Conservation (phyloP, 2,113 vertebrate genomes). For the Dicerorhinus sumatrensis region DNA sequence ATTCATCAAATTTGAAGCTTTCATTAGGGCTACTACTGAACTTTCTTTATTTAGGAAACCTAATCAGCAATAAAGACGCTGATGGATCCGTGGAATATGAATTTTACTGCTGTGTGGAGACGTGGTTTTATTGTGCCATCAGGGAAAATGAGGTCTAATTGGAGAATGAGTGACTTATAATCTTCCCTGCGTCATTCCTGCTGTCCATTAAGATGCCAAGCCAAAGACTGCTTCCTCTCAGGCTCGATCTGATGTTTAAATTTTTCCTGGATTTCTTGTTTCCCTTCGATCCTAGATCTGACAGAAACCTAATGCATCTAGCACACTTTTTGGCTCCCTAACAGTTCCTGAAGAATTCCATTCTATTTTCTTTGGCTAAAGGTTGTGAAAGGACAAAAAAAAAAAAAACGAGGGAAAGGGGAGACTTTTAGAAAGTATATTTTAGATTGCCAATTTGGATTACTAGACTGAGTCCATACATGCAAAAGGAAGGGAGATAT, state of each 20-base stretch:
- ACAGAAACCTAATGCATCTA: slow-evolving; percentile 54
- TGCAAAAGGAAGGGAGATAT: not conserved
- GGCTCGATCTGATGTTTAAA: not conserved
- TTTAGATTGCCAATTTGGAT: not conserved
- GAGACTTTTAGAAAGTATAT: slow-evolving; percentile 43
- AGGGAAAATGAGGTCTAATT: slow-evolving; percentile 71
- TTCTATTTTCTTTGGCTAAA: slow-evolving; percentile 52
- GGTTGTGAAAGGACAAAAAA: slow-evolving; percentile 40
- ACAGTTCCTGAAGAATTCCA: slow-evolving; percentile 44
- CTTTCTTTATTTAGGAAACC: slow-evolving; percentile 66
- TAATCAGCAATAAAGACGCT: slow-evolving; percentile 63
- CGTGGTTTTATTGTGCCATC: slow-evolving; percentile 65
- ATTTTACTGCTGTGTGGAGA: slow-evolving; percentile 61
- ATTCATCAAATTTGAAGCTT: slow-evolving; percentile 63
- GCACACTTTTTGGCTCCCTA: slow-evolving; percentile 58
- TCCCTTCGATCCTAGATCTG: slow-evolving; percentile 20
- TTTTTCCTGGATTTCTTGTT: slow-evolving; percentile 59
- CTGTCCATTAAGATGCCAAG: not conserved
- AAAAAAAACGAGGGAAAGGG: not conserved
- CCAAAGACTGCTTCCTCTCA: slow-evolving; percentile 43
- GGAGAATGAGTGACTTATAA: slow-evolving; percentile 52
- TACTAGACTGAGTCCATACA: not conserved
- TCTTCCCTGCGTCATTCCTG: slow-evolving; percentile 11
- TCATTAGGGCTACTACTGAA: slow-evolving; percentile 61
- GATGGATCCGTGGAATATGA: slow-evolving; percentile 64